Evolutionary conservation across 2,797 vertebrate species (phyloP).

Genomic region (Crocidura indochinensis): DNA sequence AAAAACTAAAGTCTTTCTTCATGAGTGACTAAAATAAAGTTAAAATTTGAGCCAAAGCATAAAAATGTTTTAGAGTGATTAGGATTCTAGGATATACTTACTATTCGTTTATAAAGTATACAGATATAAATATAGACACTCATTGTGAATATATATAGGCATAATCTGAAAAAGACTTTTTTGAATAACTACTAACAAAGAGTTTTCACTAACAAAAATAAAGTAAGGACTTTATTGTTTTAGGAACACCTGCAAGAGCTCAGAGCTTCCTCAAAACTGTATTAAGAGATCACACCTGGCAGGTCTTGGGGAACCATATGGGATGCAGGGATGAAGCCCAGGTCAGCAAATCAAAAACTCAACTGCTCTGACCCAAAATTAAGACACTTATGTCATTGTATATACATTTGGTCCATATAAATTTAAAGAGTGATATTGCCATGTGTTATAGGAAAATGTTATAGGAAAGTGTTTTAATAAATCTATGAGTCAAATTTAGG

Average conservation of each 20-base stretch:
- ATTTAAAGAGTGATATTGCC: constrained; percentile 7
- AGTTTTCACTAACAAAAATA: background rate
- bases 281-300: no score
- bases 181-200: background rate
- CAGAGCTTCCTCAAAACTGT: no score
- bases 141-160: background rate
- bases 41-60: constrained; percentile 17
- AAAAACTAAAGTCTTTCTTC: constrained; percentile 44
- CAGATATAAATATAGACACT: background rate
- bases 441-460: constrained; percentile 37
- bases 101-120: background rate
- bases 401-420: background rate
- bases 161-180: background rate
- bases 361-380: background rate
- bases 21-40: constrained; percentile 25
- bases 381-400: background rate
- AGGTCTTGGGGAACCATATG: no score
- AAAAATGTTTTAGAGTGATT: constrained; percentile 3
- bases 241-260: no score
- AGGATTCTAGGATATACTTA: constrained; percentile 8
- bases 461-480: constrained; percentile 41
- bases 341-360: no score
- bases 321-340: no score
- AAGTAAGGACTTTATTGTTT: no score
- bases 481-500: constrained; percentile 3